Conservation (phyloP, 2,888 invertebrate genomes). For the Drosophila maculinotata region DNA sequence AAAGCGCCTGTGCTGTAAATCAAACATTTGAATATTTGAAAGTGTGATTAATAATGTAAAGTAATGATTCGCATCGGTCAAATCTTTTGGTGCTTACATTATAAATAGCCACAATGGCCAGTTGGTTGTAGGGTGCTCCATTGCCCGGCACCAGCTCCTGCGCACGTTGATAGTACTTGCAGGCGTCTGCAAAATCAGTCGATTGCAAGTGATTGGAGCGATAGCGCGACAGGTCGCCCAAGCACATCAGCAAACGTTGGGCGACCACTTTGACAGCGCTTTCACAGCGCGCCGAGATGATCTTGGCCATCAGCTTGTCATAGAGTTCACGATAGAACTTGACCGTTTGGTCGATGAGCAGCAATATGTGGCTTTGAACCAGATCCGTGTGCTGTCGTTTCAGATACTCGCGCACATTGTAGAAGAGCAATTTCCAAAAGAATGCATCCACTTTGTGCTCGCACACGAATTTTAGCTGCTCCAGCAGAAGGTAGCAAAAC, state of each 20-base stretch:
- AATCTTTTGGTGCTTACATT: slow-evolving; percentile 79
- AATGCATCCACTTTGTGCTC: slow-evolving; percentile 94
- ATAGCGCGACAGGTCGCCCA: slow-evolving; percentile 97
- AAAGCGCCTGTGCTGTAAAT: slow-evolving; percentile 92
- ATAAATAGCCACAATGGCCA: slow-evolving; percentile 94
- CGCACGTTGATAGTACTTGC: slow-evolving; percentile 96
- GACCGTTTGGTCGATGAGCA: slow-evolving; percentile 91
- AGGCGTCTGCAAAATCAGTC: slow-evolving; percentile 86
- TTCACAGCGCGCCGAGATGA: slow-evolving; percentile 87
- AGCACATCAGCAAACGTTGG: slow-evolving; percentile 94
- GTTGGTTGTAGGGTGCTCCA: slow-evolving; percentile 97
- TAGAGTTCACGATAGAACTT: slow-evolving; percentile 92
- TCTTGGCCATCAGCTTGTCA: slow-evolving; percentile 90
- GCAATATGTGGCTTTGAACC: slow-evolving; percentile 87
- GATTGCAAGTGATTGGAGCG: slow-evolving; percentile 88
- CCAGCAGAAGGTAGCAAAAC: slow-evolving; percentile 89
- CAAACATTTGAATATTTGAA: neutral
- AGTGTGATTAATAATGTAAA: too few relatives aligned
- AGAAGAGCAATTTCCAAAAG: slow-evolving; percentile 96
- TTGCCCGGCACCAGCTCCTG: slow-evolving; percentile 97
- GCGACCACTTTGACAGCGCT: slow-evolving; percentile 92
- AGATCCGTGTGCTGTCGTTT: slow-evolving; percentile 89
- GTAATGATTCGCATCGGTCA: too few relatives aligned
- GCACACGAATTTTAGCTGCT: slow-evolving; percentile 94
- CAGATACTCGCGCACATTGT: slow-evolving; percentile 93